Conservation (phyloP, 2,113 vertebrate genomes). For the Sinocyclocheilus grahami region DNA sequence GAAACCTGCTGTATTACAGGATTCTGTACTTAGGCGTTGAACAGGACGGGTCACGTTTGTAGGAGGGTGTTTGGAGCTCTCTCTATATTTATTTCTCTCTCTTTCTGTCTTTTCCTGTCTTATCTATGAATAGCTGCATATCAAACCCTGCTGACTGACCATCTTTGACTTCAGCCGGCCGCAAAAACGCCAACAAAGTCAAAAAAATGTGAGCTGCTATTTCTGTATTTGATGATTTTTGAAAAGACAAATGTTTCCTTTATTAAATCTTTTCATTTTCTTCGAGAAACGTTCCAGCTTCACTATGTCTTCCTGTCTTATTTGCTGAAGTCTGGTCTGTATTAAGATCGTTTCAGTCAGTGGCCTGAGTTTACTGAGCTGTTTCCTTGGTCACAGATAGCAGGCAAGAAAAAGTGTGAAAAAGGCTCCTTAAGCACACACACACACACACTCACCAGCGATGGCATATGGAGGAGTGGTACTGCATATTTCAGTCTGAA, state of each 20-base stretch:
- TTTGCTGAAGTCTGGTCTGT: conserved; percentile 7
- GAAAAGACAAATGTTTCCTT: background rate
- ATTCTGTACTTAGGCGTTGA: background rate
- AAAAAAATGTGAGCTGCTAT: background rate
- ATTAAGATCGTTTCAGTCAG: background rate
- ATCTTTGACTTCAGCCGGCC: conserved; percentile 2
- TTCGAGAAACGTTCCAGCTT: background rate
- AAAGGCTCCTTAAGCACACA: background rate
- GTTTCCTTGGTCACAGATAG: conserved; percentile 36
- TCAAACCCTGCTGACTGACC: background rate
- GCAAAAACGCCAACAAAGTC: background rate
- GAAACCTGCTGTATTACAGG: conserved; percentile 22
- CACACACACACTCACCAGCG: background rate
- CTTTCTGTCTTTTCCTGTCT: background rate
- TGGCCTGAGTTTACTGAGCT: conserved; percentile 13
- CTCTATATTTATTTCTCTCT: background rate
- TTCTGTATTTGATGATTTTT: background rate
- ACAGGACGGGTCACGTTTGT: conserved; percentile 10
- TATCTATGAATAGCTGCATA: background rate
- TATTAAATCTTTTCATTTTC: background rate
- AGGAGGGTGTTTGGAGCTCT: background rate
- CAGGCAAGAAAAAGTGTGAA: background rate
- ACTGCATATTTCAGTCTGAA: conserved; percentile 38
- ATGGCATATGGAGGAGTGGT: conserved; percentile 24
- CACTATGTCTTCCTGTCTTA: background rate